A percentile compares a stretch with the other conserved stretches of the same genome.
Evolutionary conservation across 2,113 vertebrate species (phyloP).

Genomic region (Pelusios castaneus): DNA sequence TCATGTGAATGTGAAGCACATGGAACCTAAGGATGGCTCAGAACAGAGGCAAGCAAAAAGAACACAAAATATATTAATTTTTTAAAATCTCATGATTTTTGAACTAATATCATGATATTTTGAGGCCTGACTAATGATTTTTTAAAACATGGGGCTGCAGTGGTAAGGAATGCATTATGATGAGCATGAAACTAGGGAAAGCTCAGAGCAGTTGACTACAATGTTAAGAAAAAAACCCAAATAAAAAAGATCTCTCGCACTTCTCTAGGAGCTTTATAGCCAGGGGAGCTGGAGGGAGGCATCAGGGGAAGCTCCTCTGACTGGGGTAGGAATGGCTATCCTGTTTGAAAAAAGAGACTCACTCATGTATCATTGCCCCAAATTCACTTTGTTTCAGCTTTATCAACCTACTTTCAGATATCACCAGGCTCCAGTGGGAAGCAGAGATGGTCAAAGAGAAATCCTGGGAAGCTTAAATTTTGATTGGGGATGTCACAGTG

Average conservation of each 20-base stretch:
- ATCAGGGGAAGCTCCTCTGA: background rate
- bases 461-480: background rate
- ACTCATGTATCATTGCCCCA: background rate
- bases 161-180: background rate
- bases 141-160: background rate
- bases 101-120: background rate
- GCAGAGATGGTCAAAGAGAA: background rate
- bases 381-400: background rate
- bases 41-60: background rate
- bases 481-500: background rate
- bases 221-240: background rate
- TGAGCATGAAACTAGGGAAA: background rate
- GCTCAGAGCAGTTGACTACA: accelerated
- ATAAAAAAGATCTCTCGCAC: background rate
- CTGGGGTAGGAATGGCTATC: background rate
- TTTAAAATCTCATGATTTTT: background rate
- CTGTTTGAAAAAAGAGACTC: background rate
- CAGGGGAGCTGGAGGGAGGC: background rate
- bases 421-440: background rate
- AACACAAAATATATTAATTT: background rate
- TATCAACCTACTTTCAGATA: background rate
- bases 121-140: background rate
- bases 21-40: constrained; percentile 19
- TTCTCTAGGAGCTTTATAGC: background rate
- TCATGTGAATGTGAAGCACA: constrained; percentile 8